Evolutionary conservation across 2,888 invertebrate species (phyloP).

Genomic region (Drosophila subquinaria): DNA sequence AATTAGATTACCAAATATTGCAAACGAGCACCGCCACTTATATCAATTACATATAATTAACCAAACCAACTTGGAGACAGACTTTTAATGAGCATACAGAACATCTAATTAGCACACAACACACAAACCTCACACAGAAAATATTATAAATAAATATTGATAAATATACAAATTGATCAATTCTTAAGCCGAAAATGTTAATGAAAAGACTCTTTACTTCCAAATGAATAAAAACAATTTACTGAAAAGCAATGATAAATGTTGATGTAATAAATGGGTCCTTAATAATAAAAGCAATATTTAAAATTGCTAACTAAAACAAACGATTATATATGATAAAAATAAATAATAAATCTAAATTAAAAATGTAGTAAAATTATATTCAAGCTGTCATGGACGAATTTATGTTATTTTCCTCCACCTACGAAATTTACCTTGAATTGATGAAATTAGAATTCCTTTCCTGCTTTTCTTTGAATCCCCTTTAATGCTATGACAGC

Average conservation of each 20-base stretch:
- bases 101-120: constrained; percentile 65
- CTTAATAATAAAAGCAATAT: constrained; percentile 58
- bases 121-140: constrained; percentile 74
- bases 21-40: constrained; percentile 72
- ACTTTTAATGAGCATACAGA: constrained; percentile 34
- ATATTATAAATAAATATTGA: constrained; percentile 29
- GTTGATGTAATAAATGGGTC: constrained; percentile 41
- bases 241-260: constrained; percentile 53
- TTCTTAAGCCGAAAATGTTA: constrained; percentile 34
- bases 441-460: constrained; percentile 1
- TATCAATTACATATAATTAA: constrained; percentile 69
- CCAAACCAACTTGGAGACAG: constrained; percentile 30
- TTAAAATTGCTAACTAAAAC: constrained; percentile 39
- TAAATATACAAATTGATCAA: constrained; percentile 43
- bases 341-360: constrained; percentile 1
- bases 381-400: constrained; percentile 21
- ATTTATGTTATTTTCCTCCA: not conserved
- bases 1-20: constrained; percentile 44
- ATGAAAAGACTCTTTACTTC: constrained; percentile 49
- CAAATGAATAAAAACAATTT: constrained; percentile 30
- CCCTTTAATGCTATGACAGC: constrained; percentile 30
- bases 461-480: not conserved
- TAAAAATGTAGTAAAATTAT: constrained; percentile 6
- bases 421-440: not conserved
- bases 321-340: constrained; percentile 2